phyloP scores from a whole-genome alignment of 2,797 vertebrate species.

The Myotis daubentonii region DNA sequence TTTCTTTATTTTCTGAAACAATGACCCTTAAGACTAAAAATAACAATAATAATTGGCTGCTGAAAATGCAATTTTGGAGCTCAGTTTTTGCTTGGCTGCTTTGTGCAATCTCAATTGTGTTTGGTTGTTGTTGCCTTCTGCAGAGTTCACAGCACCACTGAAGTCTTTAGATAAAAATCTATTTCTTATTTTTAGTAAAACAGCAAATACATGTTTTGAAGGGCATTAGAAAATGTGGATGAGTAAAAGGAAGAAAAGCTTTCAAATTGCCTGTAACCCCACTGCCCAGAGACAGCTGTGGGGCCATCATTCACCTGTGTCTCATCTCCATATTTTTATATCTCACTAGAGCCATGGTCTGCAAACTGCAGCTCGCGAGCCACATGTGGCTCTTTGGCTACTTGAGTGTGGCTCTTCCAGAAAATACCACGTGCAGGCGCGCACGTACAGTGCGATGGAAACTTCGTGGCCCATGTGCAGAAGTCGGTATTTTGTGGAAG shows the following conservation, averaged over 20 bases:
- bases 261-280: not conserved
- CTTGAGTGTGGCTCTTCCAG: no score
- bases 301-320: fast-evolving
- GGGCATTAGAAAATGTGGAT: not conserved
- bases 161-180: not conserved
- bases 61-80: not conserved
- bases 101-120: not conserved
- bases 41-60: not conserved
- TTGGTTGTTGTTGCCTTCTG: not conserved
- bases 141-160: not conserved
- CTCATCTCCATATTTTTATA: not conserved
- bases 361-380: no score
- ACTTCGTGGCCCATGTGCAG: no score
- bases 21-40: not conserved
- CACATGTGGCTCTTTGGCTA: no score
- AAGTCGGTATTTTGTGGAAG: no score
- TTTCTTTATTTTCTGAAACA: conserved; percentile 29
- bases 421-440: no score
- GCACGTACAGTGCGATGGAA: no score
- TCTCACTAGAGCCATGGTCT: not conserved
- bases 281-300: fast-evolving
- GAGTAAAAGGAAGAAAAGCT: not conserved
- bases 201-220: not conserved
- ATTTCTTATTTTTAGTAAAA: not conserved
- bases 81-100: not conserved